Conservation (phyloP, 2,797 vertebrate genomes). For the Lemur catta region DNA sequence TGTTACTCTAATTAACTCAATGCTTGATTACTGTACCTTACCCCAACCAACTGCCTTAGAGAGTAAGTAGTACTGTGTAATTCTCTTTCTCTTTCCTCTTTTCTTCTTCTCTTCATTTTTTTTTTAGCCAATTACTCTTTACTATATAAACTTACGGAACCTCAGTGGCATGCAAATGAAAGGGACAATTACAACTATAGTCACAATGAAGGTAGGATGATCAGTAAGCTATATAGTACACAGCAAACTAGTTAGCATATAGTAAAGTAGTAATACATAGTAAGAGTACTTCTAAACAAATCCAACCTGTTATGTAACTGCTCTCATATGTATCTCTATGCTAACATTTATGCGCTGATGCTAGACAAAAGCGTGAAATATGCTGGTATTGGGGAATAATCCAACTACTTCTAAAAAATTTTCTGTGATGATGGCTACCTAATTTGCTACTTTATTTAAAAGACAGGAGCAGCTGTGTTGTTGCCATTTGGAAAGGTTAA, state of each 20-base stretch:
- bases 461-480: neutral
- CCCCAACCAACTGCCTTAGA: neutral
- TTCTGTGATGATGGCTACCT: neutral
- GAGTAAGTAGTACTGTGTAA: neutral
- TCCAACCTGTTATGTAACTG: neutral
- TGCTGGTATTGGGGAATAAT: neutral
- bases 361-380: neutral
- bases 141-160: constrained; percentile 7
- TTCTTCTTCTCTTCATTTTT: no score
- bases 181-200: constrained; percentile 43
- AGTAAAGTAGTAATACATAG: neutral
- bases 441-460: neutral
- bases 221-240: neutral
- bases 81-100: neutral
- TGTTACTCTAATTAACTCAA: neutral
- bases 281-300: neutral
- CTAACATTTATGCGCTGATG: neutral
- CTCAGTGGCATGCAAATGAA: neutral
- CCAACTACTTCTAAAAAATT: neutral
- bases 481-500: neutral
- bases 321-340: neutral
- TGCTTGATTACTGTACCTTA: neutral
- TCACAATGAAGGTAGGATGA: neutral
- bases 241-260: neutral
- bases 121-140: constrained; percentile 26